phyloP scores from a whole-genome alignment of 1,140 invertebrate genomes.

The Solenopsis invicta region DNA sequence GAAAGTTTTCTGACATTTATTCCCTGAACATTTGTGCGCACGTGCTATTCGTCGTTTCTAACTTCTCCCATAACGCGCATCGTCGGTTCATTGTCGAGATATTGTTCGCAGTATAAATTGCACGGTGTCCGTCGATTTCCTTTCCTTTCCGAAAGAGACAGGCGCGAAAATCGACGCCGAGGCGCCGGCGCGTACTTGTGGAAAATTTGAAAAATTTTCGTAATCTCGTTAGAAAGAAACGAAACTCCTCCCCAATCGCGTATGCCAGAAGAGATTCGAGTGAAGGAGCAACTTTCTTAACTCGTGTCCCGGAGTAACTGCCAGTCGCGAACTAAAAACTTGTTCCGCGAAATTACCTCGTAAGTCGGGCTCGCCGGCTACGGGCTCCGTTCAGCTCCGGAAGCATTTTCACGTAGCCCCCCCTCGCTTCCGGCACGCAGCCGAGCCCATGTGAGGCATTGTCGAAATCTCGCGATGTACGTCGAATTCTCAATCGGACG shows the following conservation, averaged over 20 bases:
- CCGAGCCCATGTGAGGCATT: constrained; percentile 35
- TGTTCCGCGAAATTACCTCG: constrained; percentile 75
- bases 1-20: constrained; percentile 56
- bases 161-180: constrained; percentile 23
- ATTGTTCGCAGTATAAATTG: constrained; percentile 47
- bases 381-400: constrained; percentile 23
- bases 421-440: constrained; percentile 36
- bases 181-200: constrained; percentile 1
- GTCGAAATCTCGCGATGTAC: constrained; percentile 57
- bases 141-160: not conserved
- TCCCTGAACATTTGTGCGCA: constrained; percentile 46
- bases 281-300: constrained; percentile 68
- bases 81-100: constrained; percentile 48
- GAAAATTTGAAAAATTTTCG: constrained; percentile 60
- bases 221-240: constrained; percentile 50
- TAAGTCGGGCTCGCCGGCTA: constrained; percentile 67
- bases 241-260: constrained; percentile 46
- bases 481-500: constrained; percentile 58
- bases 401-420: constrained; percentile 59
- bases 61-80: constrained; percentile 54
- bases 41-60: constrained; percentile 55
- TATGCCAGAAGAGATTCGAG: constrained; percentile 68
- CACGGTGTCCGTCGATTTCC: constrained; percentile 20
- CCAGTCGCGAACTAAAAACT: constrained; percentile 71
- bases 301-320: constrained; percentile 71